Base-by-base conservation (phyloP, 1,140 invertebrate species). In the Macrobrachium rosenbergii region DNA sequence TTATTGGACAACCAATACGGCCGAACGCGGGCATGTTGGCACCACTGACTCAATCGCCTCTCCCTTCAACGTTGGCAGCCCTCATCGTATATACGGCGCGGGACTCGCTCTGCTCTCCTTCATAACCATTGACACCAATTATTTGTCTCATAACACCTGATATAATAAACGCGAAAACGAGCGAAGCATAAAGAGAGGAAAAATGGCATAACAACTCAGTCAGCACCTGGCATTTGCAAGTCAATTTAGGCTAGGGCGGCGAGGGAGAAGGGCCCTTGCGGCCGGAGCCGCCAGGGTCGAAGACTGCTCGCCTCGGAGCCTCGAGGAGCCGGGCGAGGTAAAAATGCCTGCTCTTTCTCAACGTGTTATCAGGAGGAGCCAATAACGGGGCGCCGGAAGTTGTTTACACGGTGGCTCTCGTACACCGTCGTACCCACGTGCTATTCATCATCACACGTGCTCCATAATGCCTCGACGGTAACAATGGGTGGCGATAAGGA, bases 171-270 rank as follows among this genome's bases (percentile, higher is more conserved):
- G 52, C 12, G 69, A 73, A 73, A 73, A 73, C 69, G 69, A 37
- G 23, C 69, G 17, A 14, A 73, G 17, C 19, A 28, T 19, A 75
- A 75, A 45, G 73, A 75, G 52, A 75, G 73, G 73, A 75, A 75
- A 75, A 75, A 21, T 45, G n/a, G 43, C 17, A 14, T 75, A 75
- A 75, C 73, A 75, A 75, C 73, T 75, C 73, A 75, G 73, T 75
- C 73, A 75, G n/a, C 37, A 75, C 73, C 73, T 75, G 73, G 73
- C 43, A 75, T 75, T 75, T 75, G 73, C 73, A 75, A 75, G 73
- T 75, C 73, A 75, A 75, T 75, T 75, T 52, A 75, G 8, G 52
- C 2, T n/a, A 45, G n/a, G 73, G 43, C 37, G 43, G 6, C 37
- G 12, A 10, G 37, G 14, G 73, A 75, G 14, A 75, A 17, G 43